Conservation (phyloP, 2,113 vertebrate genomes). For the Muntiacus reevesi region DNA sequence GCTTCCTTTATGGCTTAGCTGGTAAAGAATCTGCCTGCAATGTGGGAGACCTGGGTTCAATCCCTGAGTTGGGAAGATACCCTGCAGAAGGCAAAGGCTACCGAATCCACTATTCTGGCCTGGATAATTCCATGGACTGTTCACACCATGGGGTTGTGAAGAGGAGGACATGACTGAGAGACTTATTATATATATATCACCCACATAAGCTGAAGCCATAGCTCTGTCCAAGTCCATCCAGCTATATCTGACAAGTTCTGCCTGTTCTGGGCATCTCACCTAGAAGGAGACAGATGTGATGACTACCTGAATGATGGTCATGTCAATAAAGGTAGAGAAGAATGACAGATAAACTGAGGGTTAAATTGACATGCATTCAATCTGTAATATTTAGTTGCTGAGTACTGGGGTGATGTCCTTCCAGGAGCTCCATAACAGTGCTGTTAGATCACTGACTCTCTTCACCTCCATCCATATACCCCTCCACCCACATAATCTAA, state of each 20-base stretch:
- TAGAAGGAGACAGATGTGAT: not conserved
- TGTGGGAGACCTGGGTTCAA: not conserved
- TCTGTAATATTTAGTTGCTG: not conserved
- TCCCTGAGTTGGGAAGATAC: not conserved
- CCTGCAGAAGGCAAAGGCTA: not conserved
- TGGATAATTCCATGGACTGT: not conserved
- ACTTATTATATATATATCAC: not conserved
- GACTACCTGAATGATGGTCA: not conserved
- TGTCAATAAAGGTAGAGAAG: fast-evolving
- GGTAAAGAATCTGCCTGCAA: not conserved
- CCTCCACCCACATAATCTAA: not conserved
- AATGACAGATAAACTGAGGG: fast-evolving
- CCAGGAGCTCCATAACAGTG: not conserved
- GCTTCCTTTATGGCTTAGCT: not conserved
- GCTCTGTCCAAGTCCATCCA: not conserved
- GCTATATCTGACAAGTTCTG: not conserved
- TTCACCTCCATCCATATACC: too few species aligned
- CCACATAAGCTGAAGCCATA: not conserved
- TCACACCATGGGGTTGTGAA: not conserved
- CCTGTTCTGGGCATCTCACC: not conserved
- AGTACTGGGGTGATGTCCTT: too few species aligned
- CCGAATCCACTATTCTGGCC: not conserved
- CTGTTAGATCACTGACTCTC: not conserved
- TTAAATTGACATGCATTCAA: not conserved
- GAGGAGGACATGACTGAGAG: not conserved